A percentile compares a stretch with the other conserved stretches of the same genome.
Conservation (phyloP, 2,113 vertebrate genomes). For the Oncorhynchus kisutch region DNA sequence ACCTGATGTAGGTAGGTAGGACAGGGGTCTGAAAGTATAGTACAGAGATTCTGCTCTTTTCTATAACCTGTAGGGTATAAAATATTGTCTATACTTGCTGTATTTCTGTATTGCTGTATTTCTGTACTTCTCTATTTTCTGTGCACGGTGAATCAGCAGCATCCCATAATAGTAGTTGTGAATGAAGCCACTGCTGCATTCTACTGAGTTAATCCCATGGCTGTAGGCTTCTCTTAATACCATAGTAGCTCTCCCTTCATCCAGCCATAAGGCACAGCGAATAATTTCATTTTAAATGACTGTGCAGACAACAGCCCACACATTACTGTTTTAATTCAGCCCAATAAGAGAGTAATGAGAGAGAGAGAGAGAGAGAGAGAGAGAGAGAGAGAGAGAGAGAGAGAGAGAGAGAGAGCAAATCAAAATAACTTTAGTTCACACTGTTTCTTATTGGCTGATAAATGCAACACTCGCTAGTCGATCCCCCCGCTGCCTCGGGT, state of each 20-base stretch:
- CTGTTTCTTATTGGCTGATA: conserved; percentile 60
- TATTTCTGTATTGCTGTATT: no score
- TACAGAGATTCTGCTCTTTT: no score
- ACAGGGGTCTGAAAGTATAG: no score
- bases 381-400: no score
- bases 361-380: neutral
- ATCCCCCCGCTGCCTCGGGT: conserved; percentile 50
- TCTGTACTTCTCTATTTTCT: no score
- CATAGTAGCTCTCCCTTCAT: conserved; percentile 10
- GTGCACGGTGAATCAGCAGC: neutral
- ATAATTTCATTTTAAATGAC: conserved; percentile 76
- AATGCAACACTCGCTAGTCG: conserved; percentile 39
- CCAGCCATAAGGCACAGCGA: conserved; percentile 41
- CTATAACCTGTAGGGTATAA: no score
- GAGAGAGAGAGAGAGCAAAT: neutral
- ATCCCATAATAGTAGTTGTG: neutral
- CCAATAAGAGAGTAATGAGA: conserved; percentile 51
- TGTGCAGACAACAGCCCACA: conserved; percentile 63
- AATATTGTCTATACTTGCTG: no score
- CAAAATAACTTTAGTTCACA: conserved; percentile 47
- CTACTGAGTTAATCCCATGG: conserved; percentile 52
- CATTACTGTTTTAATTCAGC: conserved; percentile 59
- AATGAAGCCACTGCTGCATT: conserved; percentile 27
- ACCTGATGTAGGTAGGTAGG: no score
- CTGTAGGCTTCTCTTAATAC: conserved; percentile 39